phyloP scores from a whole-genome alignment of 2,888 invertebrate genomes.

The Limnephilus rhombicus region DNA sequence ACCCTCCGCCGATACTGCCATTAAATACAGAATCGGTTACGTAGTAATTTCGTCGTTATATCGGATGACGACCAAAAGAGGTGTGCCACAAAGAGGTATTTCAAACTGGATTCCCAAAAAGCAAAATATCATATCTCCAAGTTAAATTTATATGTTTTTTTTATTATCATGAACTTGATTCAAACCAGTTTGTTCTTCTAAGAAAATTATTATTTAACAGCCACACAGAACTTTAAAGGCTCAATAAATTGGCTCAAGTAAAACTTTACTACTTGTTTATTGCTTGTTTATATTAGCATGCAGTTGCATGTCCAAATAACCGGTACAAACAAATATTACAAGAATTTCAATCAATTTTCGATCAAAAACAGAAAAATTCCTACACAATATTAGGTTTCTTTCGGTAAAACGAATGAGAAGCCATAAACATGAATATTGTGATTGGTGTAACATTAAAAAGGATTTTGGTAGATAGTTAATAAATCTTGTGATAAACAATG shows the following conservation, averaged over 20 bases:
- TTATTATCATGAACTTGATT: not conserved
- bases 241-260: not conserved
- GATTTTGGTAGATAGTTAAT: not conserved
- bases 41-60: not conserved
- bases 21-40: constrained; percentile 14
- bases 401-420: not conserved
- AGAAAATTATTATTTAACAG: not conserved
- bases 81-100: not conserved
- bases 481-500: not conserved
- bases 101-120: constrained; percentile 5
- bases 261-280: not conserved
- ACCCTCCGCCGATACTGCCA: constrained; percentile 3
- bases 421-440: not conserved
- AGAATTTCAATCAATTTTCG: too few species aligned
- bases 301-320: not conserved
- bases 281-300: not conserved
- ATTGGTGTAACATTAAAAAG: not conserved
- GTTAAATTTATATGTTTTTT: not conserved
- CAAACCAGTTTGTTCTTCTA: not conserved
- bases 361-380: not conserved
- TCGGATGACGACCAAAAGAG: not conserved
- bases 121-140: not conserved
- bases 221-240: not conserved
- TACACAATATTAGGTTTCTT: not conserved
- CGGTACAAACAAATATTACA: not conserved